phyloP scores from a whole-genome alignment of 2,888 invertebrate genomes.

The Tipula confusa region DNA sequence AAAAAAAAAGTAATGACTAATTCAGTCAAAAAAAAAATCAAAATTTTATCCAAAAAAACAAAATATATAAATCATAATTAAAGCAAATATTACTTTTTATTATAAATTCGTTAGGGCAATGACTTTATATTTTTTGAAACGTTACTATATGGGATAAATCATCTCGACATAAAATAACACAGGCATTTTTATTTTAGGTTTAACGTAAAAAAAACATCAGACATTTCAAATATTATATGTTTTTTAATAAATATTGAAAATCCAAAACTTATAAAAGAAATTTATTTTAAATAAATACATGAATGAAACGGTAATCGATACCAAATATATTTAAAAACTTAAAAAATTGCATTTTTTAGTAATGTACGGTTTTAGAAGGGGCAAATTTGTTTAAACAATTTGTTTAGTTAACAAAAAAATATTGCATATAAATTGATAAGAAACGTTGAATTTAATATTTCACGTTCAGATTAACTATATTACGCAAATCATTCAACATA shows the following conservation, averaged over 20 bases:
- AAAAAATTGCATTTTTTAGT: too few species aligned
- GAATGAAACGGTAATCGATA: too few species aligned
- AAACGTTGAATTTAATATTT: too few species aligned
- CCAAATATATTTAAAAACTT: too few species aligned
- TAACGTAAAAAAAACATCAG: neutral
- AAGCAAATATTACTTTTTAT: neutral
- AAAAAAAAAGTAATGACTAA: neutral
- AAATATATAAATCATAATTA: slow-evolving; percentile 28
- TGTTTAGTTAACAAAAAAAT: too few species aligned
- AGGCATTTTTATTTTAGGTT: neutral
- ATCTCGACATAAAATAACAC: neutral
- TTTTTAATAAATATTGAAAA: neutral
- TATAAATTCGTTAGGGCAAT: neutral
- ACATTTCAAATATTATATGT: neutral
- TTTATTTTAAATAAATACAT: neutral
- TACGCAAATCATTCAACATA: too few species aligned
- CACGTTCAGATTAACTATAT: too few species aligned
- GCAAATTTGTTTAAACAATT: too few species aligned
- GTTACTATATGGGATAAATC: neutral
- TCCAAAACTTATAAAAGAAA: neutral
- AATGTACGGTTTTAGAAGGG: too few species aligned
- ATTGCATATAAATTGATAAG: too few species aligned
- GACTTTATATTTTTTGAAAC: neutral
- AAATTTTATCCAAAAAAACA: neutral
- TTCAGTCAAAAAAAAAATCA: slow-evolving; percentile 8